A percentile compares a stretch with the other conserved stretches of the same genome.
These are phyloP conservation scores for Pyrocoelia pectoralis DNA, from an alignment of 2,888 invertebrate genomes.

Conservation along the genomic window DNA sequence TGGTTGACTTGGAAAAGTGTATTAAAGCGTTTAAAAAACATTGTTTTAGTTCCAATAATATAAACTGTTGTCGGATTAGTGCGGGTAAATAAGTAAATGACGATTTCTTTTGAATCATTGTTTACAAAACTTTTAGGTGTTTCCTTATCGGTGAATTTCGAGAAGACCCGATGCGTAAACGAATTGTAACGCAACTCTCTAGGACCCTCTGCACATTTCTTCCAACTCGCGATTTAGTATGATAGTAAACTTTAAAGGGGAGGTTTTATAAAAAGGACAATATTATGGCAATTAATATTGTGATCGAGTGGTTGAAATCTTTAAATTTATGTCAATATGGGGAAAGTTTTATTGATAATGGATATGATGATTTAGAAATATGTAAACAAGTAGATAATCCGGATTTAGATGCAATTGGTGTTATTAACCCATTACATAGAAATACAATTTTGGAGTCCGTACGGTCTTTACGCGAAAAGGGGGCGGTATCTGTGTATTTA, in stretches of 20 bases:
- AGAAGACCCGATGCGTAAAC: slow-evolving; percentile 13
- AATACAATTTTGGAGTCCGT: slow-evolving; percentile 84
- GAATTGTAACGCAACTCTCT: slow-evolving; percentile 14
- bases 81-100: neutral
- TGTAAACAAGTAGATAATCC: slow-evolving; percentile 96
- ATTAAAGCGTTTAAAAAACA: too few species aligned
- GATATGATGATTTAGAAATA: slow-evolving; percentile 95
- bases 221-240: slow-evolving; percentile 18
- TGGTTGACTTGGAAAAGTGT: too few species aligned
- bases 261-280: slow-evolving; percentile 15
- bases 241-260: slow-evolving; percentile 29
- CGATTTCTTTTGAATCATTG: neutral
- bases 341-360: slow-evolving; percentile 94
- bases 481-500: slow-evolving; percentile 93
- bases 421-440: slow-evolving; percentile 84
- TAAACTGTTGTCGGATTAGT: too few species aligned
- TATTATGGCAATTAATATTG: slow-evolving; percentile 76
- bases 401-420: slow-evolving; percentile 94
- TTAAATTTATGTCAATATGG: slow-evolving; percentile 90
- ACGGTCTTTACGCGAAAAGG: slow-evolving; percentile 86
- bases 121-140: neutral
- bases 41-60: too few species aligned
- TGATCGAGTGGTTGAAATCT: slow-evolving; percentile 92
- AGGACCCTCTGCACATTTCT: slow-evolving; percentile 7
- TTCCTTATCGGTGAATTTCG: slow-evolving; percentile 16